Evolutionary conservation across 2,113 vertebrate genomes (phyloP), one percentile per base, ranked within the genome.

Genomic region (Columba livia): DNA sequence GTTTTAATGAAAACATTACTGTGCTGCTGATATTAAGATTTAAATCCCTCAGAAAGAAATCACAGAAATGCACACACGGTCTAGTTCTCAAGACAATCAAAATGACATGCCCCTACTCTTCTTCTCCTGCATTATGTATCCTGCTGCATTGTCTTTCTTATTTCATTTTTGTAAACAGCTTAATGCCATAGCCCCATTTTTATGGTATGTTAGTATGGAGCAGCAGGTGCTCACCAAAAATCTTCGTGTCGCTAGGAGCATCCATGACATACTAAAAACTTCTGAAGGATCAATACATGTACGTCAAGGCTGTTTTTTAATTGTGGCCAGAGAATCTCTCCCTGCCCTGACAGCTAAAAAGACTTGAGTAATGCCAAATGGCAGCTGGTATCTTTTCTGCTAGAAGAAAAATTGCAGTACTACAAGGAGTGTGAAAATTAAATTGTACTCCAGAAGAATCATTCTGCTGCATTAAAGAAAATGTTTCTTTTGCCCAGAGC

Each of bases 1-100:
- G 26, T 83, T 92, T 92, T 82, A 90, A 77, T 79, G 62, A 95
- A 93, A 91, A 54, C 53, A 26, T 70, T 50, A 12, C 54, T n/a
- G n/a, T 29, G 58, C 32, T 8, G 3, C 26, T 74, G 61, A 85
- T 51, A 67, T 69, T 84, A 65, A 79, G 51, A 79, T 79, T 78
- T 77, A 90, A 96, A 91, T 57, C 56, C 64, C 16, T 73, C 36
- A 64, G 51, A 73, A 91, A 70, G 72, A 85, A 89, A 87, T 58
- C 72, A 44, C 17, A 42, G 54, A 3, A 23, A 62, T 17, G 51
- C 6, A 17, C 10, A 24, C 15, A 11, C 8, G 9, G 20, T 53
- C 36, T 74, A 40, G 31, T 16, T 88, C 67, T 80, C 67, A 6
- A 78, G 58, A 15, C 53, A 92, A 73, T 12, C 72, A 38, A 79